phyloP scores from a whole-genome alignment of 2,888 invertebrate genomes.

The Homarus gammarus region DNA sequence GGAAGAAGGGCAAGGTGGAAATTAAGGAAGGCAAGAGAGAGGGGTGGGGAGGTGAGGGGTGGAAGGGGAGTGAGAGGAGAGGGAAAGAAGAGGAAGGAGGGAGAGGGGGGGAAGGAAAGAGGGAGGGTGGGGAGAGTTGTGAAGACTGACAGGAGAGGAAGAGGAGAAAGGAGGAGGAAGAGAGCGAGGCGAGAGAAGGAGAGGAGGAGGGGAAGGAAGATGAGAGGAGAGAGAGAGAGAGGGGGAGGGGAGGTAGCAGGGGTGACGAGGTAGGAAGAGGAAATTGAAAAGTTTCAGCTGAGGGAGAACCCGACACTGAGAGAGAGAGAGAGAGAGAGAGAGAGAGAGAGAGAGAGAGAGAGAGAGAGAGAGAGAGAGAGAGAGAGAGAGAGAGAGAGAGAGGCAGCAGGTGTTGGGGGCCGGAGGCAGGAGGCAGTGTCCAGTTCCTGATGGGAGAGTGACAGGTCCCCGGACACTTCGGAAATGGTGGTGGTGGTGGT shows the following conservation, averaged over 20 bases:
- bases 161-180: conserved; percentile 3
- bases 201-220: too few species aligned
- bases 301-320: neutral
- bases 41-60: neutral
- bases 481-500: too few species aligned
- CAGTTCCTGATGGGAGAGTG: neutral
- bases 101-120: neutral
- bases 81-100: conserved; percentile 5
- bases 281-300: neutral
- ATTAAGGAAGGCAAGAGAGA: too few species aligned
- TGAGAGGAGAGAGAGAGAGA: neutral
- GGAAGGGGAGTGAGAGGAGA: neutral
- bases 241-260: neutral
- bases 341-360: neutral
- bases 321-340: conserved; percentile 16
- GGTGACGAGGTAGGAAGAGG: neutral
- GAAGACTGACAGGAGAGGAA: too few species aligned
- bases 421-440: neutral
- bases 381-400: neutral
- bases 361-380: conserved; percentile 6
- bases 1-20: neutral
- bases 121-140: too few species aligned
- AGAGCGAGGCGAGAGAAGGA: too few species aligned
- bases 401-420: neutral
- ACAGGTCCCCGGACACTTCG: neutral